These are phyloP conservation scores for Oxyruncus cristatus DNA, from an alignment of 2,113 vertebrate species.

Conservation along the genomic window DNA sequence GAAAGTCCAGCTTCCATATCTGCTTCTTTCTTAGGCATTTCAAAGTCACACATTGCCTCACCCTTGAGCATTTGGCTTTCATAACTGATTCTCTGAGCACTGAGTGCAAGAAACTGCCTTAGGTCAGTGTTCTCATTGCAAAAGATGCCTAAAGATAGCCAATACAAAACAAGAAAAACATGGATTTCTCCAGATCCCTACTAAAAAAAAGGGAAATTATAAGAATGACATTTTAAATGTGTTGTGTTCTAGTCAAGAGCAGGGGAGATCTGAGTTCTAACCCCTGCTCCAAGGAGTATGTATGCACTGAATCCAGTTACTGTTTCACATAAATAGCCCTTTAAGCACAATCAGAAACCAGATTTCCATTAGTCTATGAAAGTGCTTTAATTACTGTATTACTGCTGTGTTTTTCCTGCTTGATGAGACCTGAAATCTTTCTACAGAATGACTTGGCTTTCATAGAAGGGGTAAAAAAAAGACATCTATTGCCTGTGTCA, in stretches of 20 bases:
- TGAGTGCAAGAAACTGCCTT: background rate
- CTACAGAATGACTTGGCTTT: background rate
- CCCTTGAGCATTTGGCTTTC: background rate
- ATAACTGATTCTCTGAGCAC: background rate
- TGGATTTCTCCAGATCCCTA: background rate
- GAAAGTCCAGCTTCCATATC: background rate
- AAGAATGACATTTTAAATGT: background rate
- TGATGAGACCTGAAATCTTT: background rate
- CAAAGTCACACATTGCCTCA: background rate
- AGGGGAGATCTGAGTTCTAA: background rate
- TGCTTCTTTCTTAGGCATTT: background rate
- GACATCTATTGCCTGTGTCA: accelerated
- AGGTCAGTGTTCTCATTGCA: background rate
- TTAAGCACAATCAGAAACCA: background rate
- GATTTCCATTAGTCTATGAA: background rate
- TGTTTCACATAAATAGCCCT: background rate
- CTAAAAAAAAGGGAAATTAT: background rate
- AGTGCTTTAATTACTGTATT: background rate
- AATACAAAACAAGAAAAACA: background rate
- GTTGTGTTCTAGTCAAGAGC: background rate
- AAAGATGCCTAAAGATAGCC: background rate
- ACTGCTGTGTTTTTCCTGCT: background rate
- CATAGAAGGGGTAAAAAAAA: background rate
- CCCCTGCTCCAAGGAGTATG: background rate
- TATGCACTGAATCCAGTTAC: background rate